Conservation (phyloP, 1,140 invertebrate species). For the Brachionus paranguensis region DNA sequence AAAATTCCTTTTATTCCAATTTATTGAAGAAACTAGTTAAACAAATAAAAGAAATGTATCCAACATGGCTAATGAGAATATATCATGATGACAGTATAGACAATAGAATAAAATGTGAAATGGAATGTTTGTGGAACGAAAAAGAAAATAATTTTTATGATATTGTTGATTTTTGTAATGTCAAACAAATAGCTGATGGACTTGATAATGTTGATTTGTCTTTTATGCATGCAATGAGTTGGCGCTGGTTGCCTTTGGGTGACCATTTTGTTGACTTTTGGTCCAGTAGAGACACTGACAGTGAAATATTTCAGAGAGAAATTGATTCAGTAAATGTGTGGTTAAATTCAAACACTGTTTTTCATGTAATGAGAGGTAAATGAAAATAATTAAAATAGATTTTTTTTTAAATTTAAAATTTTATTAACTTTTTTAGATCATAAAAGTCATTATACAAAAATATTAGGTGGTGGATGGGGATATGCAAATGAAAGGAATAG, state of each 20-base stretch:
- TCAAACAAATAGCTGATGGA: background rate
- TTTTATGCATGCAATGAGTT: constrained; percentile 30
- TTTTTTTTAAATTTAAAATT: background rate
- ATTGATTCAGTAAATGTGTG: constrained; percentile 14
- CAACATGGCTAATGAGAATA: constrained; percentile 4
- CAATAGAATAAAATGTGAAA: background rate
- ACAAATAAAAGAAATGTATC: constrained; percentile 17
- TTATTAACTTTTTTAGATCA: background rate
- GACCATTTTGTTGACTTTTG: constrained; percentile 19
- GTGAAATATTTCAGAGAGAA: background rate
- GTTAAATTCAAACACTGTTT: constrained; percentile 7
- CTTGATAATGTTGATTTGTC: background rate
- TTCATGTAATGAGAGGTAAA: constrained; percentile 23
- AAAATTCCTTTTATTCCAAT: background rate
- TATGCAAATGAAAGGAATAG: background rate
- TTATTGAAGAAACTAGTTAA: background rate
- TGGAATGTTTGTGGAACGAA: background rate
- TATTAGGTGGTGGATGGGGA: constrained; percentile 16
- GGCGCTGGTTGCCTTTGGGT: constrained; percentile 21
- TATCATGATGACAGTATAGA: constrained; percentile 13
- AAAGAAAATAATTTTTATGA: background rate
- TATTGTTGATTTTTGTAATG: constrained; percentile 33
- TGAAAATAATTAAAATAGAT: background rate
- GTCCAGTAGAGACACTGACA: constrained; percentile 4
- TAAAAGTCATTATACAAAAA: background rate